Conservation (phyloP, 2,797 vertebrate genomes). For the Chromis chromis region DNA sequence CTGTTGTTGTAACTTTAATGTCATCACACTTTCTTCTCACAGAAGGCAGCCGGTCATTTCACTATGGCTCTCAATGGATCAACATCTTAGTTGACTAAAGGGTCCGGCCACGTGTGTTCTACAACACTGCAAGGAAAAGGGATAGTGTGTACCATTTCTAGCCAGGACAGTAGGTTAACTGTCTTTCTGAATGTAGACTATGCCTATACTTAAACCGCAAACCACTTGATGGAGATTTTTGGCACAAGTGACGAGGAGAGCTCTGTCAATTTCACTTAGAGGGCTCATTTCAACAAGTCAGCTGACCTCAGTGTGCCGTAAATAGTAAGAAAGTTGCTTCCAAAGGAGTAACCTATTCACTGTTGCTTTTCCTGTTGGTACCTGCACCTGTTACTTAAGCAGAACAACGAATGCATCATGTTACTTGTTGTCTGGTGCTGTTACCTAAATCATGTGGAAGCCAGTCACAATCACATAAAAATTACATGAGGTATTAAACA, state of each 20-base stretch:
- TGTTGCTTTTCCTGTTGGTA: neutral
- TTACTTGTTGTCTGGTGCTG: neutral
- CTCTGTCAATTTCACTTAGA: conserved; percentile 41
- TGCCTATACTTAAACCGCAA: conserved; percentile 41
- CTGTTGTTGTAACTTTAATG: neutral
- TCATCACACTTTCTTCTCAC: conserved; percentile 1
- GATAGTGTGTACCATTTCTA: neutral
- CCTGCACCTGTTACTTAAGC: neutral
- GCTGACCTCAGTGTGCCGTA: conserved; percentile 21
- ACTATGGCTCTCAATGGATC: conserved; percentile 50
- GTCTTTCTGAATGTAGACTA: conserved; percentile 3
- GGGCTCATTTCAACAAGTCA: neutral
- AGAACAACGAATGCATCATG: neutral
- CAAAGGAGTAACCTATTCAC: neutral
- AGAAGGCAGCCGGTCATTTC: conserved; percentile 41
- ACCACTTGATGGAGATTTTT: conserved; percentile 50
- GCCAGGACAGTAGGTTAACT: neutral
- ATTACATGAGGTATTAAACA: neutral
- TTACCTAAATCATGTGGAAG: neutral
- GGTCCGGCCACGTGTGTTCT: neutral
- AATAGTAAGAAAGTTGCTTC: conserved; percentile 11
- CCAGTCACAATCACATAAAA: neutral
- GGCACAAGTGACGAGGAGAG: conserved; percentile 32
- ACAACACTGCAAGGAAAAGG: conserved; percentile 11
- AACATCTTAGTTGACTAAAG: conserved; percentile 23